A percentile compares a stretch with the other conserved stretches of the same genome.
These are phyloP conservation scores for Montipora cactus DNA, from an alignment of 64 coral and sea anemone species.

Conservation along the genomic window DNA sequence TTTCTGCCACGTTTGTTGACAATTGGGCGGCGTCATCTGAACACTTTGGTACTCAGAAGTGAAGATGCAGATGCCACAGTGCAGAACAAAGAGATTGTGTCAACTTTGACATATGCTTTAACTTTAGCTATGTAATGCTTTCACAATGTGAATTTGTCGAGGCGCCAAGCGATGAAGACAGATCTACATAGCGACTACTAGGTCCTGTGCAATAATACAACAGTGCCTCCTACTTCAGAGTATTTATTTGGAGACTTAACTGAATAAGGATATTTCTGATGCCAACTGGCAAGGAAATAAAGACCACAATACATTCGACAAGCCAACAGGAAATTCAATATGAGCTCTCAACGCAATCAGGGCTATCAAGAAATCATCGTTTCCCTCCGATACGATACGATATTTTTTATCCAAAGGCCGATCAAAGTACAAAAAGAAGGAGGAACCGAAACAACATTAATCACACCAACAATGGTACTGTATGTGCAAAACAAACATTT, in stretches of 20 bases:
- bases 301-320: background rate
- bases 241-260: conserved; percentile 49
- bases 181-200: conserved; percentile 35
- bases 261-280: conserved; percentile 26
- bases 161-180: conserved; percentile 41
- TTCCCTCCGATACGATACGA: background rate
- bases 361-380: background rate
- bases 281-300: conserved; percentile 21
- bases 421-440: conserved; percentile 17
- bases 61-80: too few species aligned
- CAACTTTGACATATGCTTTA: conserved; percentile 28
- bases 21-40: too few species aligned
- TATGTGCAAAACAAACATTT: conserved; percentile 13
- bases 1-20: too few species aligned
- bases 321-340: too few species aligned
- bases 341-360: conserved; percentile 3
- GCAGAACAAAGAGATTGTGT: too few species aligned
- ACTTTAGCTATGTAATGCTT: conserved; percentile 40
- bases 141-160: background rate
- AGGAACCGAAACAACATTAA: conserved; percentile 7
- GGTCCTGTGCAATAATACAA: conserved; percentile 31
- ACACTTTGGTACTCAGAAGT: too few species aligned
- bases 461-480: background rate
- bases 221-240: background rate
- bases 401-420: background rate